Base-by-base conservation (phyloP, 2,797 vertebrate genomes). In the Molossus molossus region DNA sequence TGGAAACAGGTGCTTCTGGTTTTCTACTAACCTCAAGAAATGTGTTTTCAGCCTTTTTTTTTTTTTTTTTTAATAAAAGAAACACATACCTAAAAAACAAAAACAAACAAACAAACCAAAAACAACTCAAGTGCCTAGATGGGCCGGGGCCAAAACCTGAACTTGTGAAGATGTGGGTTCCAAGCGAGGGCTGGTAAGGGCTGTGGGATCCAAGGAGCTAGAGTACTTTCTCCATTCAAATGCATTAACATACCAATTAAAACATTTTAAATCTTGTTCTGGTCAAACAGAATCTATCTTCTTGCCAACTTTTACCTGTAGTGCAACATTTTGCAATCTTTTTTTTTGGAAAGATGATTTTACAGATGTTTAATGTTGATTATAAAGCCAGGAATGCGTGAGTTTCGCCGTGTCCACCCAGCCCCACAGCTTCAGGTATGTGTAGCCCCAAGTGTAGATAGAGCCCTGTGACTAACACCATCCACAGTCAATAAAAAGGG, bases 1-100 rank as follows among this genome's bases (percentile, higher is more conserved):
- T 84, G 0, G 55, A 88, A 94, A 73, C 6, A 65, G 11, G 1
- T 55, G 3, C 23, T 91, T 95, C 21, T 50, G 5, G 53, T 81
- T 92, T 73, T 23, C 64, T 86, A 50, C 29, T 6, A 87, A 81
- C n/a, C 60, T 82, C 40, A 88, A 29, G 60, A 91, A 55, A 58
- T 57, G 4, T 40, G 29, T 79, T 73, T 91, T 82, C 13, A 75
- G 11, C 27, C 33, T 37, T 10, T 57, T 90, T 85, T 33, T 37
- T 10, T 53, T 90, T 85, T 4, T 75, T 21, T 87, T 88, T 33
- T 33, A 29, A 40, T 6, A 80, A 37, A 48, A 94, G 27, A 94
- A 70, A n/a, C 1, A 40, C 6, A 70, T 14, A 48, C 2, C 48
- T 88, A 93, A 80, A 84, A 27, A 27, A 25, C 5, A 87, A 82